phyloP scores from a whole-genome alignment of 1,140 invertebrate species.

The Zaprionus camerounensis region DNA sequence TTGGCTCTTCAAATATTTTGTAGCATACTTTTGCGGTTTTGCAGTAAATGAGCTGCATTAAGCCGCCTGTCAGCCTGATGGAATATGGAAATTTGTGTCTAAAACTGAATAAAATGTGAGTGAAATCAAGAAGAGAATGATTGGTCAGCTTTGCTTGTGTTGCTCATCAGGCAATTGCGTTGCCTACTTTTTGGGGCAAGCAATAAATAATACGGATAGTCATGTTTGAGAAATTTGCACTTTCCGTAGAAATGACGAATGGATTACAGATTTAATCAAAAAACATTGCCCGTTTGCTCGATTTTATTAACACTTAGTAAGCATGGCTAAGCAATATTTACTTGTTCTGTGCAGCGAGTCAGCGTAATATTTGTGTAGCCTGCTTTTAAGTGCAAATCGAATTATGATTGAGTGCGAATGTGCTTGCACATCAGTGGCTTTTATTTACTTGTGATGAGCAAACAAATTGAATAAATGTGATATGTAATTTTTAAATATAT shows the following conservation, averaged over 20 bases:
- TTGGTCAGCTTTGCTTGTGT: background rate
- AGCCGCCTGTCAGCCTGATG: background rate
- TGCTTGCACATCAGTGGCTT: background rate
- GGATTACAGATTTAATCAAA: background rate
- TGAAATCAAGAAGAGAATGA: background rate
- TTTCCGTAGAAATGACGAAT: background rate
- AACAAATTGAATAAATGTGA: background rate
- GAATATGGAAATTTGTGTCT: background rate
- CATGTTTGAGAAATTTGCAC: conserved; percentile 1
- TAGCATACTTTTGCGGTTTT: conserved; percentile 55
- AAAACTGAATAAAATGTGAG: background rate
- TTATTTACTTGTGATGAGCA: background rate
- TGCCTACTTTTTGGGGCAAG: background rate
- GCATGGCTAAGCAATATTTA: background rate
- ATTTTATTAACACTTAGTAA: background rate
- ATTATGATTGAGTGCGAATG: background rate
- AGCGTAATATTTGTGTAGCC: conserved; percentile 10
- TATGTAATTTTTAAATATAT: background rate
- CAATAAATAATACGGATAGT: conserved; percentile 1
- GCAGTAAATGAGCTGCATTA: conserved; percentile 1
- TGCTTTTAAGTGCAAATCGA: conserved; percentile 1
- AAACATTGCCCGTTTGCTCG: background rate
- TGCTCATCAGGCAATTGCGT: background rate
- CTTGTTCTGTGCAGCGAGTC: background rate
- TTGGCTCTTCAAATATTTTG: background rate